A percentile compares a stretch with the other conserved stretches of the same genome.
These are phyloP conservation scores for Beris chalybata DNA, from an alignment of 2,888 invertebrate species.

Conservation along the genomic window DNA sequence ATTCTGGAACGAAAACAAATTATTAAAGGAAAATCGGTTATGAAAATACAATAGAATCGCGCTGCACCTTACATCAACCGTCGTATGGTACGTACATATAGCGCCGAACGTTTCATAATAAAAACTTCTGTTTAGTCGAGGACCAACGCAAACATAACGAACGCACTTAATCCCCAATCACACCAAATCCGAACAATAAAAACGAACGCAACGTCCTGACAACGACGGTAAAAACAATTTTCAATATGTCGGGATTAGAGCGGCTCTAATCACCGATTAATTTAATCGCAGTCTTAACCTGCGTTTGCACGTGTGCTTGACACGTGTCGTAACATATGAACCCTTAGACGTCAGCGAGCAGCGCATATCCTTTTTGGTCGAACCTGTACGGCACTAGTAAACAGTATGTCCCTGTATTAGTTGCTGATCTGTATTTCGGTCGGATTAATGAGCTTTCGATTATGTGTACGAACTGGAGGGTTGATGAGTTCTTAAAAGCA, in stretches of 20 bases:
- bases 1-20: too few species aligned
- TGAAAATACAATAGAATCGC: too few species aligned
- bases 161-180: constrained; percentile 18
- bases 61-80: too few species aligned
- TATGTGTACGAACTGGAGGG: constrained; percentile 4
- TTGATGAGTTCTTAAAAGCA: too few species aligned
- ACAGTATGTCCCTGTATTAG: constrained; percentile 4
- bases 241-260: constrained; percentile 40
- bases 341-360: constrained; percentile 26
- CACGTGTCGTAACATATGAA: constrained; percentile 33
- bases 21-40: too few species aligned
- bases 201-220: constrained; percentile 15
- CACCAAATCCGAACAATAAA: constrained; percentile 3
- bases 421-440: constrained; percentile 22
- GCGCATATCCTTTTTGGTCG: constrained; percentile 2
- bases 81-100: too few species aligned
- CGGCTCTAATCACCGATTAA: constrained; percentile 56
- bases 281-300: constrained; percentile 56
- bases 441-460: constrained; percentile 32
- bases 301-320: constrained; percentile 37
- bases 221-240: constrained; percentile 36
- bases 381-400: background rate
- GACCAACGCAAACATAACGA: constrained; percentile 13
- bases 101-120: background rate
- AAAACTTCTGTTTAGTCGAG: constrained; percentile 6